Evolutionary conservation across 2,888 invertebrate species (phyloP).

Genomic region (Cartodere bifasciata): DNA sequence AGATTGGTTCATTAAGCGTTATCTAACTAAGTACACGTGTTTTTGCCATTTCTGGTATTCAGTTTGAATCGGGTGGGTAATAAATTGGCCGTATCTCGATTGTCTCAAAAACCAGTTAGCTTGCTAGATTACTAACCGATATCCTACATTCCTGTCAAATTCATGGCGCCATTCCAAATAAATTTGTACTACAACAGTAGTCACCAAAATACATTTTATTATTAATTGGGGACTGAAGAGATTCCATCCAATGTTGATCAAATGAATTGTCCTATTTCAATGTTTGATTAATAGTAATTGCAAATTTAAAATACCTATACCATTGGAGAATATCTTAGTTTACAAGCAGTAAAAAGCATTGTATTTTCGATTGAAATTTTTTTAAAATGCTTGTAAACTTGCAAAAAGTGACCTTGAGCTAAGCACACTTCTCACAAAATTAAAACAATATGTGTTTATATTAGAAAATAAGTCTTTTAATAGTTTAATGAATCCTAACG

Average conservation of each 20-base stretch:
- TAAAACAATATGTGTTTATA: no score
- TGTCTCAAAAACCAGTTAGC: slow-evolving; percentile 28
- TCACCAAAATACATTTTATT: not conserved
- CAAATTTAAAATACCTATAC: no score
- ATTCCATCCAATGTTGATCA: not conserved
- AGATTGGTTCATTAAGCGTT: slow-evolving; percentile 31
- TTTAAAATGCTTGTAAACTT: no score
- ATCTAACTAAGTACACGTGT: slow-evolving; percentile 32
- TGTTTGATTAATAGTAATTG: no score
- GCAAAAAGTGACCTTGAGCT: no score
- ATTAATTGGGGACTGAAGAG: not conserved
- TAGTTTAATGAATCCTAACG: no score
- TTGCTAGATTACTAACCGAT: slow-evolving; percentile 22
- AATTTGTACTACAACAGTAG: not conserved
- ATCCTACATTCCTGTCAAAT: slow-evolving; percentile 16
- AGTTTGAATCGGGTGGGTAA: slow-evolving; percentile 23
- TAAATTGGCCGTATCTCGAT: slow-evolving; percentile 31
- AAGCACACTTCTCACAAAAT: no score
- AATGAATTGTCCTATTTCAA: no score
- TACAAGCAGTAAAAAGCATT: no score
- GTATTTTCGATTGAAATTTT: no score
- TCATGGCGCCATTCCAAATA: not conserved
- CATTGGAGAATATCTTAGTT: no score
- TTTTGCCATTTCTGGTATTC: slow-evolving; percentile 31
- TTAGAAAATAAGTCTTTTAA: no score